Base-by-base conservation (phyloP, 2,797 vertebrate species). In the Sebastes kiyomatsui region DNA sequence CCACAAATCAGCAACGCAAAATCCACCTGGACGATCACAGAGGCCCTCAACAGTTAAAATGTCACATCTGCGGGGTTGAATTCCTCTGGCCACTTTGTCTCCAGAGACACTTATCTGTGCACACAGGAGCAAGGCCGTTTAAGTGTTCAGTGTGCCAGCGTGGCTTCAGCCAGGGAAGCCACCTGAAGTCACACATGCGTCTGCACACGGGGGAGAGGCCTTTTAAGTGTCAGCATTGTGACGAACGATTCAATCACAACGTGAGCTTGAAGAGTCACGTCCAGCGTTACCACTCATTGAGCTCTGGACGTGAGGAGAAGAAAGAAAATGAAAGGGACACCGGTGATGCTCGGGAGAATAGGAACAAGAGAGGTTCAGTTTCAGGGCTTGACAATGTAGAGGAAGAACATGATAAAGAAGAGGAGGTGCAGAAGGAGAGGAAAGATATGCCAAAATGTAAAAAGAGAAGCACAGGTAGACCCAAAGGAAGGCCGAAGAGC, bases 101-200 rank as follows among this genome's bases (percentile, higher is more conserved):
- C 1, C 61, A 54, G 32, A 88, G 92, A 76, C 90, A 92, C 62
- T 58, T 78, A 10, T 27, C 79, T 2, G 82, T 87, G 14, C 92
- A 93, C 70, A 90, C 90, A 0, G 88, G 87, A 25, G 55, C 8
- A 20, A 92, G 80, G 58, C 82, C 83, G 0, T 83, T n/a, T 3
- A 84, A 77, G 52, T 90, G 90, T n/a, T 49, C 69, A 1, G 85
- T 86, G 6, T 94, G 93, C 59, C 54, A 87, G 0, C 89, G 90
- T 12, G 80, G 89, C 74, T 94, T 94, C 73, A 92, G 56, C 59
- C 93, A 93, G 85, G 3, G 58, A 0, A 79, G 86, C 64, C 82
- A 92, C 64, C 84, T 93, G 20, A 93, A 92, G 33, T 93, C 93
- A 23, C 93, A 93, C 90, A 89, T 93, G 89, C 90, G 92, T 1